phyloP scores from a whole-genome alignment of 2,888 invertebrate species.

The Stenchaetothrips biformis region DNA sequence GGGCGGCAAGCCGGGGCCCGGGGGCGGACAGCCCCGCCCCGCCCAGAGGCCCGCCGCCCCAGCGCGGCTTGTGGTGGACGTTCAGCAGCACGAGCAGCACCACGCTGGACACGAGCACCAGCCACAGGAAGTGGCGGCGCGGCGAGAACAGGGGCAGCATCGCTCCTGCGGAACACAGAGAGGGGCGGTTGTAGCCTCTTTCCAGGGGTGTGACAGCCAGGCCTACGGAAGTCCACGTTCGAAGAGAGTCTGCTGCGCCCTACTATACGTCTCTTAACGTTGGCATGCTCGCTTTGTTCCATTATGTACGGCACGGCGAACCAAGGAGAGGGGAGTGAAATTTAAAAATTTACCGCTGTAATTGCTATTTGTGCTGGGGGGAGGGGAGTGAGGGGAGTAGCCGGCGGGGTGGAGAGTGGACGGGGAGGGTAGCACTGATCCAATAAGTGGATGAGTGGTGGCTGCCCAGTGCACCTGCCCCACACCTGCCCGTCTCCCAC shows the following conservation, averaged over 20 bases:
- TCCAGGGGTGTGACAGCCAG: background rate
- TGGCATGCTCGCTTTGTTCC: too few species aligned
- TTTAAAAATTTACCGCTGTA: background rate
- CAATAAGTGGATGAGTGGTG: background rate
- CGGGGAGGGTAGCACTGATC: background rate
- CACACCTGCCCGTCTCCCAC: background rate
- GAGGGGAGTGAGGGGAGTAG: background rate
- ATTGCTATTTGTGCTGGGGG: background rate
- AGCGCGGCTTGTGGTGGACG: constrained; percentile 30
- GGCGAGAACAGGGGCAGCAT: constrained; percentile 53
- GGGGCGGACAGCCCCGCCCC: constrained; percentile 17
- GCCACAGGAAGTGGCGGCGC: constrained; percentile 55
- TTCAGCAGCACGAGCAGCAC: constrained; percentile 31
- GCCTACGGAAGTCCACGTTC: too few species aligned
- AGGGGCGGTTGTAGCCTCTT: too few species aligned
- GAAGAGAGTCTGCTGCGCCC: too few species aligned
- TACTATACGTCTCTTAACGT: too few species aligned
- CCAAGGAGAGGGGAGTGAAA: background rate
- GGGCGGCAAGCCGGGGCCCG: background rate
- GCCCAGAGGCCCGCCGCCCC: constrained; percentile 24
- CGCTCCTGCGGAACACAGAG: background rate
- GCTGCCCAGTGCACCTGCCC: background rate
- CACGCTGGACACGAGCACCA: constrained; percentile 43
- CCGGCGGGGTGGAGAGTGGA: background rate
- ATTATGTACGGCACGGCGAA: too few species aligned